Conservation (phyloP, 1,140 invertebrate species). For the Zaprionus africanus region DNA sequence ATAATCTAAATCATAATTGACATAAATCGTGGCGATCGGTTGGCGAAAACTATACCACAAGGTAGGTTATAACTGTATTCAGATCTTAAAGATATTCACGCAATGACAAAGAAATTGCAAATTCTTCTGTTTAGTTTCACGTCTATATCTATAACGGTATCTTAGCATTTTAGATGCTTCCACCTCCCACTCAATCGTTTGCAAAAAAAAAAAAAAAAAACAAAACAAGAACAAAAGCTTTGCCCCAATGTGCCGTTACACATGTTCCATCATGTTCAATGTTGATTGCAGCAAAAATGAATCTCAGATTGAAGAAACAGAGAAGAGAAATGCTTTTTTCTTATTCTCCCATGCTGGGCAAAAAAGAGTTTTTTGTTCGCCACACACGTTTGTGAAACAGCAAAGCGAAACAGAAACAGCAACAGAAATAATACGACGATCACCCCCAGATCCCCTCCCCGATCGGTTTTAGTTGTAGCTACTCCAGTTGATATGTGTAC, state of each 20-base stretch:
- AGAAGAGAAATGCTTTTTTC: neutral
- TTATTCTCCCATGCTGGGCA: neutral
- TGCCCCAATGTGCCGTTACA: conserved; percentile 39
- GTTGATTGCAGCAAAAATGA: conserved; percentile 26
- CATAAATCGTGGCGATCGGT: conserved; percentile 15
- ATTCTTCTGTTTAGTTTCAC: neutral
- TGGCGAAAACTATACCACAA: conserved; percentile 19
- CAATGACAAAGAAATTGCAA: neutral
- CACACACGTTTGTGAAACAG: conserved; percentile 16
- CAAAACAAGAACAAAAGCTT: conserved; percentile 1
- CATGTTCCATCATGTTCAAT: conserved; percentile 38
- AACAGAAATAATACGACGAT: conserved; percentile 1
- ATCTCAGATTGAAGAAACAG: conserved; percentile 17
- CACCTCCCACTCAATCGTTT: neutral
- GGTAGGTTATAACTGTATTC: conserved; percentile 34
- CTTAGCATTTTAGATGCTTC: no score
- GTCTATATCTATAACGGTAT: no score
- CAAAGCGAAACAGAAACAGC: neutral
- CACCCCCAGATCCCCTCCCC: neutral
- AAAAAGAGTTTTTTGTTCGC: conserved; percentile 20
- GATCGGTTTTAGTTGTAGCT: conserved; percentile 1
- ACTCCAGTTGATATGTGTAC: conserved; percentile 16
- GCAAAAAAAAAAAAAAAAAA: conserved; percentile 7
- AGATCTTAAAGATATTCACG: neutral
- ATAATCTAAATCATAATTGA: conserved; percentile 19